These are phyloP conservation scores for Cynoglossus semilaevis DNA, from an alignment of 2,113 vertebrate species.

Conservation along the genomic window DNA sequence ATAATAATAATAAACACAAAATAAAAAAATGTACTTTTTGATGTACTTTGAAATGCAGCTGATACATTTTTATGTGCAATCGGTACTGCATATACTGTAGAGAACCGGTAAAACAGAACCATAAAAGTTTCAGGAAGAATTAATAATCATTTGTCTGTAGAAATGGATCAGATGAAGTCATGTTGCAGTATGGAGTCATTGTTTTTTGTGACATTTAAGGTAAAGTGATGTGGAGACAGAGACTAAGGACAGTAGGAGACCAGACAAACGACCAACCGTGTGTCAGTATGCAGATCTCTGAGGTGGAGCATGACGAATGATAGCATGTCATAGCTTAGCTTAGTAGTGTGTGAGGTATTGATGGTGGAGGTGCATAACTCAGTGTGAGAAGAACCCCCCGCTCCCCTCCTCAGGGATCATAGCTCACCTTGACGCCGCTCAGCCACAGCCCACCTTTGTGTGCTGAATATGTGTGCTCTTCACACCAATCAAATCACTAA, in stretches of 20 bases:
- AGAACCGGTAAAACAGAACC: too few species aligned
- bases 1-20: too few species aligned
- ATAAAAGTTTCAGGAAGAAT: too few species aligned
- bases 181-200: background rate
- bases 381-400: conserved; percentile 53
- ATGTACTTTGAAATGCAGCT: too few species aligned
- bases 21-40: too few species aligned
- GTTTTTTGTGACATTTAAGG: too few species aligned
- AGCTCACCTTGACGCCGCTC: conserved; percentile 49
- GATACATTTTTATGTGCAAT: too few species aligned
- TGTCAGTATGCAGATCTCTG: background rate
- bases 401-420: conserved; percentile 20
- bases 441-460: conserved; percentile 44
- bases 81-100: too few species aligned
- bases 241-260: background rate
- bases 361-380: conserved; percentile 57
- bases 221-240: conserved; percentile 3
- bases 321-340: conserved; percentile 47
- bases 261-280: too few species aligned
- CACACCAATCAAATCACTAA: conserved; percentile 53
- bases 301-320: conserved; percentile 41
- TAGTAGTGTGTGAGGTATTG: conserved; percentile 59
- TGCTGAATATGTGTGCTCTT: conserved; percentile 36
- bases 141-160: too few species aligned
- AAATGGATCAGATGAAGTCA: background rate